A percentile compares a stretch with the other conserved stretches of the same genome.
phyloP scores from a whole-genome alignment of 2,888 invertebrate species.

The Dasysyrphus tricinctus region DNA sequence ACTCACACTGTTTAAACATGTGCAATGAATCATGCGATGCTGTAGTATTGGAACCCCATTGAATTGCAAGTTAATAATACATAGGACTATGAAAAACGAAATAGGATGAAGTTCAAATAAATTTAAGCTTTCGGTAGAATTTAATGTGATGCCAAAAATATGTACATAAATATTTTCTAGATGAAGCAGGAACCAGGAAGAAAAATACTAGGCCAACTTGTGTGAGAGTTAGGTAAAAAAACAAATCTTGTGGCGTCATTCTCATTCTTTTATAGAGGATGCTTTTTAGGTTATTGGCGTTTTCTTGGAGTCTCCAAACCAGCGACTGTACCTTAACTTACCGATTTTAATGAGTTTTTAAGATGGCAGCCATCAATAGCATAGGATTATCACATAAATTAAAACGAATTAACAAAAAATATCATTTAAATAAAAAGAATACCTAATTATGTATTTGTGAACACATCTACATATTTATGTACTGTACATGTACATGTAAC shows the following conservation, averaged over 20 bases:
- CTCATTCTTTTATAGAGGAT: background rate
- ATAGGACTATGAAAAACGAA: conserved; percentile 31
- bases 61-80: conserved; percentile 63
- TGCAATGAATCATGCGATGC: conserved; percentile 69
- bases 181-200: background rate
- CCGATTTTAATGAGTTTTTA: too few species aligned
- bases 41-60: conserved; percentile 59
- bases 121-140: conserved; percentile 44
- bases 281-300: too few species aligned
- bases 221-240: background rate
- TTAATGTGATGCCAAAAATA: conserved; percentile 61
- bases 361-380: too few species aligned
- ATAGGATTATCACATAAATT: too few species aligned
- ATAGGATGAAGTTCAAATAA: conserved; percentile 53
- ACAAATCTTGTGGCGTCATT: background rate
- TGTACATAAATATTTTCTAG: conserved; percentile 32
- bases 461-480: too few species aligned
- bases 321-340: too few species aligned
- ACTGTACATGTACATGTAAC: too few species aligned
- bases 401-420: too few species aligned
- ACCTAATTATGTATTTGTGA: too few species aligned
- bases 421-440: too few species aligned
- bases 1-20: conserved; percentile 39
- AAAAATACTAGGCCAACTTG: background rate
- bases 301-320: too few species aligned